These are phyloP conservation scores for Drosophila bipectinata DNA, from an alignment of 1,140 invertebrate species.

Conservation along the genomic window DNA sequence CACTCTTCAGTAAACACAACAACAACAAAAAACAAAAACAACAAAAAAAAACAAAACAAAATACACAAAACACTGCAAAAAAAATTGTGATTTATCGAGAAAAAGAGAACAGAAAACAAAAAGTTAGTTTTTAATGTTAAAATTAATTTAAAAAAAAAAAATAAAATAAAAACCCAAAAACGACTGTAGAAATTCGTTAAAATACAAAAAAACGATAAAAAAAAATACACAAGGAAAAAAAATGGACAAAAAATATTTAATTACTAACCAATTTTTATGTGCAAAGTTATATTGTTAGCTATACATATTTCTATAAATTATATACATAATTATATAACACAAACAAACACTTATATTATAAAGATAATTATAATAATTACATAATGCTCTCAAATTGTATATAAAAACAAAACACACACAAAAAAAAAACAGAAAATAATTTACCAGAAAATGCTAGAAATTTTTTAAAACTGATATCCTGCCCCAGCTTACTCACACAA, in stretches of 20 bases:
- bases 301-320: slow-evolving; percentile 47
- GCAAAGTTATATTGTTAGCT: slow-evolving; percentile 75
- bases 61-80: slow-evolving; percentile 34
- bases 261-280: slow-evolving; percentile 74
- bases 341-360: slow-evolving; percentile 5
- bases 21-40: slow-evolving; percentile 13
- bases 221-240: slow-evolving; percentile 29
- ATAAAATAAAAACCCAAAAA: slow-evolving; percentile 18
- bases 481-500: slow-evolving; percentile 37
- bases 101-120: slow-evolving; percentile 37
- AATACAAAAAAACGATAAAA: slow-evolving; percentile 46
- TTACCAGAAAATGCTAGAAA: slow-evolving; percentile 16
- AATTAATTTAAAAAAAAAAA: slow-evolving; percentile 35
- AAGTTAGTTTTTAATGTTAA: slow-evolving; percentile 35
- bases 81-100: slow-evolving; percentile 47
- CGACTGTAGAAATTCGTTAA: slow-evolving; percentile 50
- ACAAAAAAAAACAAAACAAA: slow-evolving; percentile 35
- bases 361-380: slow-evolving; percentile 19
- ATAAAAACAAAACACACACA: slow-evolving; percentile 41
- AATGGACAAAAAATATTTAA: slow-evolving; percentile 39
- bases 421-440: slow-evolving; percentile 13
- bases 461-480: slow-evolving; percentile 39
- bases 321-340: slow-evolving; percentile 31
- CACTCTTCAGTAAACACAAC: slow-evolving; percentile 16
- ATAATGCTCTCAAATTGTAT: slow-evolving; percentile 58